Evolutionary conservation across 2,888 invertebrate genomes (phyloP).

Genomic region (Bedellia somnulentella): DNA sequence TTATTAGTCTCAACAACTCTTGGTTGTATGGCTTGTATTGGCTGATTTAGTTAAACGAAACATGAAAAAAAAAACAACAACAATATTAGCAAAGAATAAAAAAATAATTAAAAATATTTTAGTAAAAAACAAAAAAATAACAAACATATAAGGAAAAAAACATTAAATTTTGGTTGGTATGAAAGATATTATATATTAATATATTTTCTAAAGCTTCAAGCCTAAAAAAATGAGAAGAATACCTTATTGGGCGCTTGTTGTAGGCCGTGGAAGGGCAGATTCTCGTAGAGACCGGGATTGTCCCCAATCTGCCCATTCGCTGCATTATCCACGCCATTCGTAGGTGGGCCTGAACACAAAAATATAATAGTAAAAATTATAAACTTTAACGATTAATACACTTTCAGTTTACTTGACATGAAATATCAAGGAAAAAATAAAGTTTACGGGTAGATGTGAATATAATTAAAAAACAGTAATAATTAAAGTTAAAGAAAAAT

Average conservation of each 20-base stretch:
- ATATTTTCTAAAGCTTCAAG: too few species aligned
- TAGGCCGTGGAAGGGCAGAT: constrained; percentile 92
- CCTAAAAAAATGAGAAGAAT: too few species aligned
- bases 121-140: constrained; percentile 13
- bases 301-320: constrained; percentile 69
- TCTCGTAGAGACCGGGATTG: constrained; percentile 89
- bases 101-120: constrained; percentile 18
- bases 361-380: too few species aligned
- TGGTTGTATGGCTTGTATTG: constrained; percentile 56
- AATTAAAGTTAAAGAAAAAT: too few species aligned
- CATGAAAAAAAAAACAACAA: constrained; percentile 47
- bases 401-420: background rate
- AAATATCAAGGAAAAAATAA: too few species aligned
- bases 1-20: constrained; percentile 48
- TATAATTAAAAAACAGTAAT: too few species aligned
- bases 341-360: constrained; percentile 41
- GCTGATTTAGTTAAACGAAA: constrained; percentile 43
- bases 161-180: too few species aligned
- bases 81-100: constrained; percentile 17
- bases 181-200: too few species aligned
- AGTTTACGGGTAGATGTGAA: too few species aligned
- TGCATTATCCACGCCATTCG: constrained; percentile 59
- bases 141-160: too few species aligned
- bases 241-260: constrained; percentile 95
- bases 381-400: background rate